Conservation (phyloP, 2,797 vertebrate genomes). For the Peromyscus nudipes region DNA sequence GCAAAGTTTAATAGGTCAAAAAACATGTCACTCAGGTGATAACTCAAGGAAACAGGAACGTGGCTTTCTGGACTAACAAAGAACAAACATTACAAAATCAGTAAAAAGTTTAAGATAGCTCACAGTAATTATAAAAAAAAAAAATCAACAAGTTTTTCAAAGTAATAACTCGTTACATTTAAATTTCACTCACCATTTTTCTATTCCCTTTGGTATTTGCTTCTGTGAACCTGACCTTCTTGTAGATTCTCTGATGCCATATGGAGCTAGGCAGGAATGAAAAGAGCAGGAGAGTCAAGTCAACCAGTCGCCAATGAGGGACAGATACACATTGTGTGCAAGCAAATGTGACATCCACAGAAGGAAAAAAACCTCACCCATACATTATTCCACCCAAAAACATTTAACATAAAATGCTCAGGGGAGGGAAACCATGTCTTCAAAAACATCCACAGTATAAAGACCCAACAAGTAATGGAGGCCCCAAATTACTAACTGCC, state of each 20-base stretch:
- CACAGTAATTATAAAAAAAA: not conserved
- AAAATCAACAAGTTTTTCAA: slow-evolving; percentile 24
- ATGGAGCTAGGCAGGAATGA: slow-evolving; percentile 92
- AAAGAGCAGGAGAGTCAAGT: not conserved
- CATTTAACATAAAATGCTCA: not conserved
- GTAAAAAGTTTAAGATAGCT: slow-evolving; percentile 1
- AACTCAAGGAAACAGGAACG: slow-evolving; percentile 94
- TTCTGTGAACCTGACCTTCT: slow-evolving; percentile 96
- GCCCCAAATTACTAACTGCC: not conserved
- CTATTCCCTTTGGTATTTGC: slow-evolving; percentile 91
- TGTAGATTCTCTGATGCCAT: slow-evolving; percentile 98
- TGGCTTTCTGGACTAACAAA: slow-evolving; percentile 92
- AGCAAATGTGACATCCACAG: not conserved
- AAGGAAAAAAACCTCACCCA: not conserved
- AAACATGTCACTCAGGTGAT: slow-evolving; percentile 98
- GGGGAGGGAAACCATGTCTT: not conserved
- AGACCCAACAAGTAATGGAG: slow-evolving; percentile 1
- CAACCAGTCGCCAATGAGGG: not conserved
- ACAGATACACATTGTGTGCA: not conserved
- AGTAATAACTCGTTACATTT: not conserved
- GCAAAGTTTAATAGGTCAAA: slow-evolving; percentile 96
- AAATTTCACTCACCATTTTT: slow-evolving; percentile 91
- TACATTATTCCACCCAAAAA: not conserved
- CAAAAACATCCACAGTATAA: not conserved
- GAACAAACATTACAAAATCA: slow-evolving; percentile 72